Conservation (phyloP, 2,797 vertebrate species). For the Oophaga sylvatica region DNA sequence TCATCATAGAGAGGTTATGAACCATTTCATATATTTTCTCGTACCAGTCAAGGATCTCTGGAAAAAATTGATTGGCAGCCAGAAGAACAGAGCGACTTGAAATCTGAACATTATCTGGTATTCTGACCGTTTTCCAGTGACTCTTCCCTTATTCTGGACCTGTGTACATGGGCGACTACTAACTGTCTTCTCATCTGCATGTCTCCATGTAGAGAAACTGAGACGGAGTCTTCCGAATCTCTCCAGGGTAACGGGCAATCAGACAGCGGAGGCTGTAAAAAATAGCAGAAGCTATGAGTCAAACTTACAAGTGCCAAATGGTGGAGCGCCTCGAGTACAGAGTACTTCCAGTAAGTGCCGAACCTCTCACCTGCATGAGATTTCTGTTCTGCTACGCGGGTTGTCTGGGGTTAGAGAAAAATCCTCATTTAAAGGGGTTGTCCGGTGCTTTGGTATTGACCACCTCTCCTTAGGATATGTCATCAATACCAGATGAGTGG, state of each 20-base stretch:
- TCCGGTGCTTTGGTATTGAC: not conserved
- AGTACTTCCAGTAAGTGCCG: constrained; percentile 89
- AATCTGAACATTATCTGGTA: no score
- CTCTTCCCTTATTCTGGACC: not conserved
- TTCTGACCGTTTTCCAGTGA: not conserved
- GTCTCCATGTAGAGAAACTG: constrained; percentile 85
- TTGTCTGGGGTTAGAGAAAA: not conserved
- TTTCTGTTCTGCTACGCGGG: not conserved
- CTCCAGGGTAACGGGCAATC: constrained; percentile 81
- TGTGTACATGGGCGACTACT: not conserved
- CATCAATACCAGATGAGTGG: no score
- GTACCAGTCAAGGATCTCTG: no score
- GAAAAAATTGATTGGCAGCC: no score
- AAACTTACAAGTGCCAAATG: constrained; percentile 97
- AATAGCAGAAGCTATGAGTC: constrained; percentile 96
- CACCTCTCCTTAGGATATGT: no score
- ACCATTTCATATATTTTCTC: no score
- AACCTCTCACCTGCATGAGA: not conserved
- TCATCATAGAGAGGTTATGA: not conserved
- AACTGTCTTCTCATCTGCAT: constrained; percentile 42
- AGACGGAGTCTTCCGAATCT: constrained; percentile 98
- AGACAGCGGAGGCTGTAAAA: constrained; percentile 88
- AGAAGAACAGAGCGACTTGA: no score
- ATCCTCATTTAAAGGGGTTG: not conserved
- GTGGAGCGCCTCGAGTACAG: constrained; percentile 89